Evolutionary conservation across 2,888 invertebrate species (phyloP), one percentile per base, ranked within the genome.

Genomic region (Drosophila cracens): DNA sequence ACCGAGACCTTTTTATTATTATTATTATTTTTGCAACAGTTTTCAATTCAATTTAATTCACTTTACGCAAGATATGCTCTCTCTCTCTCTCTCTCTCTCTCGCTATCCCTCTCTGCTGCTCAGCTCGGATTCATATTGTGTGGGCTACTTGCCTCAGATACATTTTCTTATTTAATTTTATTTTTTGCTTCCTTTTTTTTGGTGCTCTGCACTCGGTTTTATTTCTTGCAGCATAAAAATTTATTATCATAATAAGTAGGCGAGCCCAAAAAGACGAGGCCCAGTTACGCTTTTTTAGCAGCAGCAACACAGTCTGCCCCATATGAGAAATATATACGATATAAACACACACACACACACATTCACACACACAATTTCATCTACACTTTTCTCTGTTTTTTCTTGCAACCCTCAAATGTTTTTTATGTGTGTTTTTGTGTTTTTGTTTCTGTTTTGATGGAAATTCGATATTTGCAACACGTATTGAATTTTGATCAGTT

Each of bases 21-120:
- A 11, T 34, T 34, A 11, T 58, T 36, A 40, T 68, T 68, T 75
- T 75, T 68, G 68, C 76, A 70, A 83, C 83, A 87, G 83, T 86
- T 88, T 86, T 89, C 89, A 87, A 84, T 89, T 89, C 89, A 82
- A 86, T 86, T 86, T 88, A 86, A 86, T 89, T 89, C 83, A 86
- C 85, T 88, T 86, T 82, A 71, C 68, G 53, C 67, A 38, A 56
- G 38, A 56, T 29, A 27, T 56, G 10, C 60, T 33, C 75, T 67
- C 62, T 6, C 16, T 18, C 31, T 25, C 0, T 18, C 49, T 46
- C 21, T 4, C 7, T 29, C 31, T 43, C 21, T 1, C 27, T 18
- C 5, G n/a, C 13, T 13, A 7, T 46, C 27, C 18, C 27, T 27
- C 27, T 49, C 27, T n/a, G 3, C 40, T 43, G 40, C 5, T 2